Conservation (phyloP, 2,113 vertebrate genomes). For the Alligator sinensis region DNA sequence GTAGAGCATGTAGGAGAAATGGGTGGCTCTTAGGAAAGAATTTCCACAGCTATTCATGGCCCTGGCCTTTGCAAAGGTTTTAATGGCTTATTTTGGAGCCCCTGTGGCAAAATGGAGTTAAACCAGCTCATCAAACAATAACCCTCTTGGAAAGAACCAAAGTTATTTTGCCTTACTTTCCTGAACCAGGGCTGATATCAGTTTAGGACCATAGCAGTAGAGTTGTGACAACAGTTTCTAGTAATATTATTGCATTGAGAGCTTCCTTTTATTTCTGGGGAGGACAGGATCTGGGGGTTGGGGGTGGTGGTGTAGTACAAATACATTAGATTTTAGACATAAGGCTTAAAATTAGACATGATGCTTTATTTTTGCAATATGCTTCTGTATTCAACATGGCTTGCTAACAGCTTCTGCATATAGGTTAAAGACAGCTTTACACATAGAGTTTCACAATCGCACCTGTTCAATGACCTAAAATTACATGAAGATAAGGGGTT, state of each 20-base stretch:
- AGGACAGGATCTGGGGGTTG: background rate
- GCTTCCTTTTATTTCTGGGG: background rate
- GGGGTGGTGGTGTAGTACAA: too few relatives aligned
- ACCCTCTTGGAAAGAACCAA: background rate
- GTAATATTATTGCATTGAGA: too few relatives aligned
- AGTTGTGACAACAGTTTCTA: background rate
- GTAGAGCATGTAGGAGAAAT: background rate
- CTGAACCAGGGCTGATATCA: background rate
- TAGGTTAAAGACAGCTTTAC: too few relatives aligned
- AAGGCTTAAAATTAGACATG: too few relatives aligned
- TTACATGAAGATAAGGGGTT: too few relatives aligned
- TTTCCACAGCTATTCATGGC: background rate
- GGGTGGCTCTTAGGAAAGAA: background rate
- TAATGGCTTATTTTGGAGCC: background rate
- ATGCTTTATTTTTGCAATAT: too few relatives aligned
- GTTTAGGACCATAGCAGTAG: background rate
- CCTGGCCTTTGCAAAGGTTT: background rate
- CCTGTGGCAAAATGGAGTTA: background rate
- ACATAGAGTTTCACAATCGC: too few relatives aligned
- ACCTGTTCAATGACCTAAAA: too few relatives aligned
- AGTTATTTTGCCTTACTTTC: background rate
- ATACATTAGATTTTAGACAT: too few relatives aligned
- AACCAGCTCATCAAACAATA: background rate
- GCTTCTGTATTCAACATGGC: too few relatives aligned
- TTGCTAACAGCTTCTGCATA: too few relatives aligned